A percentile compares a stretch with the other conserved stretches of the same genome.
Conservation (phyloP, 2,888 invertebrate species). For the Zygothrica quintamaculata region DNA sequence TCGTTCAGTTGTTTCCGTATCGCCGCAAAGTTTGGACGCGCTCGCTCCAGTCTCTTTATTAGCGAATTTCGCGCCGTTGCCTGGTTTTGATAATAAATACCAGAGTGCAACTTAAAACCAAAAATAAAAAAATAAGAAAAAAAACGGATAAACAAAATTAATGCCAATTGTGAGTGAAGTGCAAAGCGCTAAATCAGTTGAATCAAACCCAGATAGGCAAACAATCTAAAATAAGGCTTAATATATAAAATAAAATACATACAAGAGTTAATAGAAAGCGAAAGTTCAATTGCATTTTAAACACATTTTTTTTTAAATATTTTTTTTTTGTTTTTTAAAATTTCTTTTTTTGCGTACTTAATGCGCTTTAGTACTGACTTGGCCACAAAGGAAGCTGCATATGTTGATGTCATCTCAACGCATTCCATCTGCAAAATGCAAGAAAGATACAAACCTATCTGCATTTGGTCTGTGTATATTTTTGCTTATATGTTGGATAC, state of each 20-base stretch:
- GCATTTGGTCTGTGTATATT: slow-evolving; percentile 1
- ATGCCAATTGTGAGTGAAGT: slow-evolving; percentile 52
- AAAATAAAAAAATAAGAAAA: slow-evolving; percentile 22
- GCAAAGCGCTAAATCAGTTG: slow-evolving; percentile 39
- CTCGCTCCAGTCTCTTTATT: slow-evolving; percentile 29
- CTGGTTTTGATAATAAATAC: slow-evolving; percentile 44
- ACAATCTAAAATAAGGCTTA: background rate
- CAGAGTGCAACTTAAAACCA: slow-evolving; percentile 25
- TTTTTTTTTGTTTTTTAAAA: background rate
- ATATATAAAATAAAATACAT: background rate
- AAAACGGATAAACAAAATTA: slow-evolving; percentile 30
- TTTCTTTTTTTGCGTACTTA: slow-evolving; percentile 9
- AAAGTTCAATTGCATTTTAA: slow-evolving; percentile 38
- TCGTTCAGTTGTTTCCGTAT: slow-evolving; percentile 69
- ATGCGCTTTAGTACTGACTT: slow-evolving; percentile 21
- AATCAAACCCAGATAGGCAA: too few relatives aligned
- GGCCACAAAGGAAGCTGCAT: slow-evolving; percentile 52
- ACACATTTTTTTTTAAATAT: slow-evolving; percentile 14
- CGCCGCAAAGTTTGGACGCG: slow-evolving; percentile 67
- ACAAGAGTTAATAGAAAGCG: slow-evolving; percentile 29
- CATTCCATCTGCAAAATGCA: slow-evolving; percentile 44
- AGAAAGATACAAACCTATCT: slow-evolving; percentile 17
- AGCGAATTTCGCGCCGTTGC: slow-evolving; percentile 37
- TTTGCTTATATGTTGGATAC: slow-evolving; percentile 1
- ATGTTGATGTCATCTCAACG: slow-evolving; percentile 27